Percentiles rank a stretch among this genome's conserved stretches.
phyloP scores from a whole-genome alignment of 2,113 vertebrate species.

The Leptobrachium leishanense region DNA sequence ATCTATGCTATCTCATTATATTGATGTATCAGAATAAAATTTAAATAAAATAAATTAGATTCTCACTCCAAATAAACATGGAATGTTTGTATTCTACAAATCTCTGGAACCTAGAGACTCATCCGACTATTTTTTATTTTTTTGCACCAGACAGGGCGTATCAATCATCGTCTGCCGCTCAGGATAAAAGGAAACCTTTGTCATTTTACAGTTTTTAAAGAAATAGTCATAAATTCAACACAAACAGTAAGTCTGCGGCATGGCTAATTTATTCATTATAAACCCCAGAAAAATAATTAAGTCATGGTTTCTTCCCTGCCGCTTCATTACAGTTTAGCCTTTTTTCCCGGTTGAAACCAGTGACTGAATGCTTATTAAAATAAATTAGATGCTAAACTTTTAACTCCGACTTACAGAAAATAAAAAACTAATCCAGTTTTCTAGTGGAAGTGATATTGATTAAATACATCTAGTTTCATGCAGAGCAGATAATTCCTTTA shows the following conservation, averaged over 20 bases:
- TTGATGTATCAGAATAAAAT: too few relatives aligned
- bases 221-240: conserved; percentile 76
- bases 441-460: conserved; percentile 70
- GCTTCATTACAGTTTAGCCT: conserved; percentile 70
- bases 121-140: too few relatives aligned
- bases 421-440: conserved; percentile 75
- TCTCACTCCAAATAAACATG: too few relatives aligned
- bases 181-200: conserved; percentile 72
- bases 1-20: too few relatives aligned
- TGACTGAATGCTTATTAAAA: conserved; percentile 77
- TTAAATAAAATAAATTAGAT: too few relatives aligned
- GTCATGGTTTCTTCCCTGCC: conserved; percentile 70
- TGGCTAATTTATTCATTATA: conserved; percentile 83
- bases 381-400: conserved; percentile 80
- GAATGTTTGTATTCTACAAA: too few relatives aligned
- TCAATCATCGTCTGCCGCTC: conserved; percentile 64
- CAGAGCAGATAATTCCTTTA: conserved; percentile 76
- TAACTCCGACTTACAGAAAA: conserved; percentile 75
- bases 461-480: conserved; percentile 74
- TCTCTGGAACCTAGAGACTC: too few relatives aligned
- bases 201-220: conserved; percentile 74
- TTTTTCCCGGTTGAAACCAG: conserved; percentile 66
- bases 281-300: conserved; percentile 78
- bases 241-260: conserved; percentile 66
- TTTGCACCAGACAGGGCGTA: conserved; percentile 14